Percentiles rank a stretch among this genome's conserved stretches.
Evolutionary conservation across 2,888 invertebrate species (phyloP).

Genomic region (Drosophila ustulata): DNA sequence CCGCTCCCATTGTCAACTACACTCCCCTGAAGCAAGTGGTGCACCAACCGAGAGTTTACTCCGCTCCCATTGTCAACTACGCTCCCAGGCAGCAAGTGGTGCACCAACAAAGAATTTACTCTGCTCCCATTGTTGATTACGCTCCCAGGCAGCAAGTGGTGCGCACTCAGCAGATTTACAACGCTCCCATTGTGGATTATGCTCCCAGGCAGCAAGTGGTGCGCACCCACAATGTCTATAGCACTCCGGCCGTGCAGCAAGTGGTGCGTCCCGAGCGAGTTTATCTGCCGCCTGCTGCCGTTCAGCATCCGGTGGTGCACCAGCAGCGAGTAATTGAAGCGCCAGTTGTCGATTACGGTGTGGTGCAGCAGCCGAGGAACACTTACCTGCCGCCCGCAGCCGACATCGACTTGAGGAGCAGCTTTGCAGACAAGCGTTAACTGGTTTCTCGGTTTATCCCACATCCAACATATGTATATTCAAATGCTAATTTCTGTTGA

Average conservation of each 20-base stretch:
- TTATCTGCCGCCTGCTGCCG: neutral
- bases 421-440: constrained; percentile 19
- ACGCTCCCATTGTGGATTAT: neutral
- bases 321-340: neutral
- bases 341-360: constrained; percentile 1
- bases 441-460: constrained; percentile 59
- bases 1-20: neutral
- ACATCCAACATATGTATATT: constrained; percentile 53
- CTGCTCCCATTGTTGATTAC: neutral
- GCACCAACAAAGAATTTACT: neutral
- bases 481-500: constrained; percentile 60
- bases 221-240: neutral
- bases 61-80: neutral
- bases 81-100: neutral
- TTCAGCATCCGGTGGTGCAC: constrained; percentile 3
- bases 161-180: neutral
- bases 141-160: neutral
- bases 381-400: constrained; percentile 20
- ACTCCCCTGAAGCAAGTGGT: neutral
- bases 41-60: constrained; percentile 1
- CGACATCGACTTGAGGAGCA: constrained; percentile 15
- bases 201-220: neutral
- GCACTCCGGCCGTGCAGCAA: neutral
- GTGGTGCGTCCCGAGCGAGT: constrained; percentile 2
- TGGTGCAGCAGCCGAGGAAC: constrained; percentile 27